These are phyloP conservation scores for Cephus pulcher DNA, from an alignment of 2,888 invertebrate species.

Conservation along the genomic window DNA sequence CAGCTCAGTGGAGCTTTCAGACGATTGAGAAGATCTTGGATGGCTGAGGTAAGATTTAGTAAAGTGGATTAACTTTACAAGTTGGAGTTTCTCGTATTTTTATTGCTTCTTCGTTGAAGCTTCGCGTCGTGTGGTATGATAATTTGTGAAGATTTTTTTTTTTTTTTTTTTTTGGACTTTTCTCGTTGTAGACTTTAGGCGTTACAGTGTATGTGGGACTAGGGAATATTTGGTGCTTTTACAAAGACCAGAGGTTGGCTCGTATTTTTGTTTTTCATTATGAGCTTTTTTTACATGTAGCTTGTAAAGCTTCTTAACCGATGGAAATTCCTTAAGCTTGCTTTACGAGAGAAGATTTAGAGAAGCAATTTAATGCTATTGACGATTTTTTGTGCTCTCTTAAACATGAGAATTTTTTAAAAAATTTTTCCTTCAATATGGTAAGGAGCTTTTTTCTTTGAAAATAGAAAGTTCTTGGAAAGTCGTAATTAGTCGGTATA, in stretches of 20 bases:
- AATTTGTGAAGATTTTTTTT: too few relatives aligned
- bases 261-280: background rate
- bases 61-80: too few relatives aligned
- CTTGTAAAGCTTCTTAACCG: background rate
- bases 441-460: background rate
- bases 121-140: too few relatives aligned
- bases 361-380: background rate
- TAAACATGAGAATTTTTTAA: too few relatives aligned
- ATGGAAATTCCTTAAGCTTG: background rate
- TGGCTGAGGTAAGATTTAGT: too few relatives aligned
- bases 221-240: background rate
- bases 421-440: too few relatives aligned
- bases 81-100: too few relatives aligned
- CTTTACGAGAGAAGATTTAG: background rate
- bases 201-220: background rate
- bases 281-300: background rate
- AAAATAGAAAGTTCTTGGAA: background rate
- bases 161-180: too few relatives aligned
- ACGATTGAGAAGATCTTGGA: too few relatives aligned
- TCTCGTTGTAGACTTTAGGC: too few relatives aligned
- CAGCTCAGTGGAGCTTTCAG: too few relatives aligned
- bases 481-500: background rate
- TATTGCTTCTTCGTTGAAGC: too few relatives aligned
- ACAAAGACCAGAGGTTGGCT: background rate
- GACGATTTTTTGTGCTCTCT: background rate